Conservation (phyloP, 2,113 vertebrate species). For the Cyprinodon variegatus region DNA sequence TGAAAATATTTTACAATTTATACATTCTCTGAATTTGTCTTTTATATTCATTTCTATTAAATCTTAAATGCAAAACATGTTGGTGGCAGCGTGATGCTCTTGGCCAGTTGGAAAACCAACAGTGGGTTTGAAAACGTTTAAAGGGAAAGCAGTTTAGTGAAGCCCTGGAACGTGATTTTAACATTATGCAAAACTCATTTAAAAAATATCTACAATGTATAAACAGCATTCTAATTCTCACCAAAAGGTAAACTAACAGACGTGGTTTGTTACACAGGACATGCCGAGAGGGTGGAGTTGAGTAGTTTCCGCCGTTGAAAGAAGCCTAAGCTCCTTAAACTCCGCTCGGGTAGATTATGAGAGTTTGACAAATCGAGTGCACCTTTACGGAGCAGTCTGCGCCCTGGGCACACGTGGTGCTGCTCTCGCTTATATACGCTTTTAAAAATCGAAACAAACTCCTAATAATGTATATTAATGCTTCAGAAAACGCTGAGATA, state of each 20-base stretch:
- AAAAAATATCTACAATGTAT: neutral
- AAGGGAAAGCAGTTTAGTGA: no score
- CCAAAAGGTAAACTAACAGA: no score
- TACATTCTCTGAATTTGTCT: neutral
- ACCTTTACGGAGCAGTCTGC: neutral
- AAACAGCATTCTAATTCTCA: no score
- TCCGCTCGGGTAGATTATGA: slow-evolving; percentile 11
- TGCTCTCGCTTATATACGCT: neutral
- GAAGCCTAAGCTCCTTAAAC: fast-evolving
- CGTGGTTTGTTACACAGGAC: neutral
- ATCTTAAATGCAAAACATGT: neutral
- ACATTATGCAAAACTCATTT: neutral
- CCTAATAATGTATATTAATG: fast-evolving
- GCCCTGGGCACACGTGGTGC: slow-evolving; percentile 57
- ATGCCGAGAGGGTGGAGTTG: neutral
- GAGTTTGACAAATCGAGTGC: neutral
- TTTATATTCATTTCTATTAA: neutral
- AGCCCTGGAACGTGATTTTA: neutral
- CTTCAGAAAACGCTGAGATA: fast-evolving
- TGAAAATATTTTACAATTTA: neutral
- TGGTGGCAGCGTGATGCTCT: neutral
- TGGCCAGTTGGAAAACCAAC: neutral
- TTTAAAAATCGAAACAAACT: fast-evolving
- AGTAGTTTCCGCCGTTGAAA: fast-evolving
- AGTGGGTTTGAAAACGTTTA: neutral